phyloP scores from a whole-genome alignment of 2,113 vertebrate genomes.

The Felis catus region DNA sequence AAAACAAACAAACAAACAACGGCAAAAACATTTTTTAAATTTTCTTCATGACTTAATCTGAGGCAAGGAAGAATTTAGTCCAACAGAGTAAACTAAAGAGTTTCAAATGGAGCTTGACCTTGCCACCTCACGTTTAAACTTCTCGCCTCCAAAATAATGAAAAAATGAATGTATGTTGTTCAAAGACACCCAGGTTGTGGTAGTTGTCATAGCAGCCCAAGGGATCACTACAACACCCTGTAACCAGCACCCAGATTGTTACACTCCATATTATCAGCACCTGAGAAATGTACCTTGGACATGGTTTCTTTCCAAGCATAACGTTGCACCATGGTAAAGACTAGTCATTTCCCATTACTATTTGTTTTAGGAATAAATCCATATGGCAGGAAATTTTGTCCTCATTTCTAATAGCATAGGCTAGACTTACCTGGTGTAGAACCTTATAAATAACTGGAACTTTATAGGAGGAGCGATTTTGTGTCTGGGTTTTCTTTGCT shows the following conservation, averaged over 20 bases:
- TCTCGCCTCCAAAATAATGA: not conserved
- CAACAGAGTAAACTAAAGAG: fast-evolving
- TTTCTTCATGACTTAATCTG: too few species aligned
- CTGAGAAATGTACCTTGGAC: not conserved
- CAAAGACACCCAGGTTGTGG: not conserved
- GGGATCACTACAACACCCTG: not conserved
- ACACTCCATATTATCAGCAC: not conserved
- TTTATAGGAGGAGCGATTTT: too few species aligned
- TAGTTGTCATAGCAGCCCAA: not conserved
- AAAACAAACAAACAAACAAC: too few species aligned
- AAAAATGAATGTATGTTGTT: not conserved
- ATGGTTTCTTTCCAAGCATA: not conserved
- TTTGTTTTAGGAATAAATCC: not conserved
- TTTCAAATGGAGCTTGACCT: too few species aligned
- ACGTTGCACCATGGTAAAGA: not conserved
- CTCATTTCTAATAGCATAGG: not conserved
- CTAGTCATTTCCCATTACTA: not conserved
- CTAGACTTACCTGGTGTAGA: not conserved
- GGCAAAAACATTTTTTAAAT: too few species aligned
- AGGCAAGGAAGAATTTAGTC: too few species aligned
- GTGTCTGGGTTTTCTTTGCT: not conserved
- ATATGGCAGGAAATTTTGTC: not conserved
- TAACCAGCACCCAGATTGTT: not conserved
- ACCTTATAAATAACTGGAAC: not conserved
- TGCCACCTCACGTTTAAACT: not conserved